Base-by-base conservation (phyloP, 2,797 vertebrate genomes). In the Tangara arthus region DNA sequence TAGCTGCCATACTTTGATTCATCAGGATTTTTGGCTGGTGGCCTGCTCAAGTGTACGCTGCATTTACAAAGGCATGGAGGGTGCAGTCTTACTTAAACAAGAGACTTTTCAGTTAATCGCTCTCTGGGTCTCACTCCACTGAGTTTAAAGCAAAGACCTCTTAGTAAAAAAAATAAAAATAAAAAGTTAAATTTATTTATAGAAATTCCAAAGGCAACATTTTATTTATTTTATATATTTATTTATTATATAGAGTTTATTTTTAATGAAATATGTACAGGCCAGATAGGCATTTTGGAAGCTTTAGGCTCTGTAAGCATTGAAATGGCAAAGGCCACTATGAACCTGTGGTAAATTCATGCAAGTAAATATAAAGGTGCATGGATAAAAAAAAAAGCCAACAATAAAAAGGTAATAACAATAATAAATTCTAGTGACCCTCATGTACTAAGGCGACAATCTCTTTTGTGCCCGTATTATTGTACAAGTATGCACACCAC, bases 171-270 rank as follows among this genome's bases (percentile, higher is more conserved):
- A 83, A 96, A 95, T 93, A 97, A 98, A 96, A 97, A 96, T 95
- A 97, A 97, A 97, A 98, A 97, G 97, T 98, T 98, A 98, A 98
- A 98, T 98, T 98, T 98, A 99, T 99, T 99, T 99, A 99, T 99
- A 98, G 98, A 98, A 98, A 98, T 98, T 98, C 98, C 98, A 98
- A 98, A 97, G 98, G 98, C 98, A 98, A 98, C 98, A 99, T 98
- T 98, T 99, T 99, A 99, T 99, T 99, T 99, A 99, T 99, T 99
- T 99, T 99, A 99, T 99, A 99, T 99, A 99, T 99, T 99, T 99
- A 99, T 99, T 99, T 99, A 99, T 99, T 99, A 99, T 98, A 98
- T 98, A 99, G 98, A 99, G 98, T 99, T 99, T 99, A 99, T 99
- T 99, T 99, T 99, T 99, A 98, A 99, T 99, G 98, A 98, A 99